Base-by-base conservation (phyloP, 2,888 invertebrate genomes). In the Eupithecia abbreviata region DNA sequence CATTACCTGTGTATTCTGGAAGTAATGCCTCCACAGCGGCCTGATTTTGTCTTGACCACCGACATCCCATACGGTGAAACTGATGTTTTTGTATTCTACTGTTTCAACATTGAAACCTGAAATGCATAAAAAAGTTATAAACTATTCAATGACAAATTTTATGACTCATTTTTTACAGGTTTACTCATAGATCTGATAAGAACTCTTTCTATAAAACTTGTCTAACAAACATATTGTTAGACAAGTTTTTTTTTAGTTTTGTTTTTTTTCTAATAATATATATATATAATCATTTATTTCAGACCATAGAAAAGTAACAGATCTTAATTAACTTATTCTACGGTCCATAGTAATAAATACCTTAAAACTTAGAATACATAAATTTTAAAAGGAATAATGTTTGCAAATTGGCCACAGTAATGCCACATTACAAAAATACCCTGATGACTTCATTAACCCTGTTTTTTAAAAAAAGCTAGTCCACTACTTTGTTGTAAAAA, bases 51-150 rank as follows among this genome's bases (percentile, higher is more conserved):
- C 98, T 95, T 99, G 99, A 95, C 99, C 99, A 93, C 99, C 99
- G 81, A 99, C 98, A 95, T 99, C 98, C 98, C 98, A 99, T 87
- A 99, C 98, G 86, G 99, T 99, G 96, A 99, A 99, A 96, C 98
- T 98, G 96, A 99, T 99, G 97, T 99, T 99, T 97, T 99, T 99
- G 97, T 99, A 99, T 97, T 99, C 98, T 96, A 99, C 98, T 93
- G 98, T 99, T 96, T 99, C 99, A 93, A 99, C 99, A 96, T 99
- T 99, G 96, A 99, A 99, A 92, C 99, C 98, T 98, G 93, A 95
- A 95, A 87, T 47, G 79, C 42, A 79, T 68, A 75, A 69, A 80
- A 72, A 74, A 77, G 65, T 73, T 72, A 41, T 51, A 66, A 70
- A 70, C 49, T 58, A 55, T 70, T 30, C 45, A 51, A 65, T 73